A percentile compares a stretch with the other conserved stretches of the same genome.
These are phyloP conservation scores for Apoda limacodes DNA, from an alignment of 2,888 invertebrate species.

Conservation along the genomic window DNA sequence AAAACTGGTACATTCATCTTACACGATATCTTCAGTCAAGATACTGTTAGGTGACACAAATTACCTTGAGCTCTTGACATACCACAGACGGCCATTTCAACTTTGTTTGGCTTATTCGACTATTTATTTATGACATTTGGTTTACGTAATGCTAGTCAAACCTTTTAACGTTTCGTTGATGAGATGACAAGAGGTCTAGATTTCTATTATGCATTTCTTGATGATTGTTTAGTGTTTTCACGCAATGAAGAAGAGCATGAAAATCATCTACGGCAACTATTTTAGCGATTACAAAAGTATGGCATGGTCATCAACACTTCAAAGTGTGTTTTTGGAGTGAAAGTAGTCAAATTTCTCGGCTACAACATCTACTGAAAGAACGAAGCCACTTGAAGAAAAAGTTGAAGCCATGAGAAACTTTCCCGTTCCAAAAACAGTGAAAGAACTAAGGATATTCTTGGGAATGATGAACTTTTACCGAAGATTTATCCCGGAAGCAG, in stretches of 20 bases:
- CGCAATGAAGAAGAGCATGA: constrained; percentile 5
- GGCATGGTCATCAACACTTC: constrained; percentile 14
- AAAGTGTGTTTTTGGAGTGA: constrained; percentile 14
- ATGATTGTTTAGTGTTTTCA: constrained; percentile 12
- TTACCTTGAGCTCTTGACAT: constrained; percentile 10
- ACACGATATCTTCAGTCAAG: too few species aligned
- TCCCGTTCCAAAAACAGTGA: constrained; percentile 15
- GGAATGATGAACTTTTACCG: too few species aligned
- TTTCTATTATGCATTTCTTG: constrained; percentile 12
- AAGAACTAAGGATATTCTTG: constrained; percentile 17
- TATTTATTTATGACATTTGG: constrained; percentile 2
- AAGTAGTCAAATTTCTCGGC: constrained; percentile 14
- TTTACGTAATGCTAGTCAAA: constrained; percentile 25
- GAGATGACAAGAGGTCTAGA: constrained; percentile 12
- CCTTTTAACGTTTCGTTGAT: constrained; percentile 24
- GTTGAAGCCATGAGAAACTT: constrained; percentile 7
- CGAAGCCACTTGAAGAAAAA: constrained; percentile 9
- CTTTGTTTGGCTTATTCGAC: constrained; percentile 8
- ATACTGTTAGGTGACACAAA: constrained; percentile 1
- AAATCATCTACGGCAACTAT: constrained; percentile 8
- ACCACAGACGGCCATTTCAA: constrained; percentile 20
- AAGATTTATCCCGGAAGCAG: constrained; percentile 11
- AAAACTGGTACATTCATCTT: too few species aligned
- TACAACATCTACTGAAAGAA: constrained; percentile 8
- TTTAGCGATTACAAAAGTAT: constrained; percentile 10